Evolutionary conservation across 2,797 vertebrate genomes (phyloP).

Genomic region (Hydrolagus colliei): DNA sequence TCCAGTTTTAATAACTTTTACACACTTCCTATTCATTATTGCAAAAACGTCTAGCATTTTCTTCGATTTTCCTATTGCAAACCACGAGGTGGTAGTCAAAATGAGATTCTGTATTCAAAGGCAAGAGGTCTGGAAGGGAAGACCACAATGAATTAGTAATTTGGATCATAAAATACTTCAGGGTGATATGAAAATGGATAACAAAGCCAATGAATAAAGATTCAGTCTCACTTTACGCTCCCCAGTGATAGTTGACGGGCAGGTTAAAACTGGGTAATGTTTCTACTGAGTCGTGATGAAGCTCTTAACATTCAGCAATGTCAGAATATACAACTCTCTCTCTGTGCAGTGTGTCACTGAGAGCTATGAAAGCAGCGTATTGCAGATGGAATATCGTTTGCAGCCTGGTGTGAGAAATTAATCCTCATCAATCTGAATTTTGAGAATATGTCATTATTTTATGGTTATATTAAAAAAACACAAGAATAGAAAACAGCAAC

Average conservation of each 20-base stretch:
- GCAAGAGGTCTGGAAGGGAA: slow-evolving; percentile 7
- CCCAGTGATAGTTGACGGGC: slow-evolving; percentile 21
- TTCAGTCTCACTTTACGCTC: slow-evolving; percentile 25
- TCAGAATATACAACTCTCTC: slow-evolving; percentile 2
- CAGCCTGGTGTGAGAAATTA: neutral
- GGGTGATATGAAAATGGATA: slow-evolving; percentile 28
- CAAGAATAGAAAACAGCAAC: neutral
- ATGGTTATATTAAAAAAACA: slow-evolving; percentile 10
- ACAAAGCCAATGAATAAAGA: slow-evolving; percentile 30
- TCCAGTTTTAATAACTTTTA: neutral
- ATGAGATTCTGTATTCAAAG: slow-evolving; percentile 3
- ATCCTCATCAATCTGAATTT: slow-evolving; percentile 9
- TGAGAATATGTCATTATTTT: neutral
- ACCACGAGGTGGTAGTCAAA: neutral
- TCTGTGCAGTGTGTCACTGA: neutral
- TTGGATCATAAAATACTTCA: slow-evolving; percentile 22
- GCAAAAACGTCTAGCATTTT: neutral
- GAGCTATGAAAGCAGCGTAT: slow-evolving; percentile 6
- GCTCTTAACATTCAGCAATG: slow-evolving; percentile 14
- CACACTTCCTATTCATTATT: neutral
- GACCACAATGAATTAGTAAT: neutral
- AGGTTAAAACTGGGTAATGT: slow-evolving; percentile 23
- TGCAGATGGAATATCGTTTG: neutral
- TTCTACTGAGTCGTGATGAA: slow-evolving; percentile 18
- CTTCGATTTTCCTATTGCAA: slow-evolving; percentile 6